A percentile compares a stretch with the other conserved stretches of the same genome.
Conservation (phyloP, 2,797 vertebrate species). For the Manis pentadactyla region DNA sequence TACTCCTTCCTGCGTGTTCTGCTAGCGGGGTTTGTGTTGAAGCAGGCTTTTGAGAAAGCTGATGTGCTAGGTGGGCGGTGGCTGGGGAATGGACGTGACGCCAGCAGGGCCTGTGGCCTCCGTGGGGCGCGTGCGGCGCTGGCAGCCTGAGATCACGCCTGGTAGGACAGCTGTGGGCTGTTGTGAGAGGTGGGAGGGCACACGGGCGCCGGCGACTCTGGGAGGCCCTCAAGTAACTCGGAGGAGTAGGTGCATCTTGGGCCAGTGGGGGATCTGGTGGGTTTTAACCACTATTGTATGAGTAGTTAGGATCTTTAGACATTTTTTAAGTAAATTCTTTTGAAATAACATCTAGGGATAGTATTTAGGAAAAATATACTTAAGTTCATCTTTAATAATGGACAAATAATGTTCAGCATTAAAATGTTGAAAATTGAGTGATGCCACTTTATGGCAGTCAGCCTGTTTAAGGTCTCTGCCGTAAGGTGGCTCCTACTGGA, state of each 20-base stretch:
- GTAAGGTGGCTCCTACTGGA: conserved; percentile 66
- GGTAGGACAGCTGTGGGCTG: no score
- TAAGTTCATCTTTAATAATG: background rate
- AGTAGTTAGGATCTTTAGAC: conserved; percentile 85
- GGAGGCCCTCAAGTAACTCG: no score
- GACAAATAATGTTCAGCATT: background rate
- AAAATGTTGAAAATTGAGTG: background rate
- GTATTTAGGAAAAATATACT: background rate
- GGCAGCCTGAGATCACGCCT: no score
- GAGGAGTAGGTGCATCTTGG: no score
- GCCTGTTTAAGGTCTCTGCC: conserved; percentile 68
- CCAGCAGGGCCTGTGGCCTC: no score
- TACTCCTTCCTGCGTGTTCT: background rate
- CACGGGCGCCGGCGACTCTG: no score
- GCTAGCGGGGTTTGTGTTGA: background rate
- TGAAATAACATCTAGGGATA: background rate
- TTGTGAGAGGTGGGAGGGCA: no score
- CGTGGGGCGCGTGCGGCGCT: no score
- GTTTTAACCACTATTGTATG: conserved; percentile 86
- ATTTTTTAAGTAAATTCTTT: conserved; percentile 84
- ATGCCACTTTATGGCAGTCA: conserved; percentile 51
- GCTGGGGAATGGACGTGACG: no score
- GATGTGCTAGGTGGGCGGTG: no score
- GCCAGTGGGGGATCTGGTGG: no score
- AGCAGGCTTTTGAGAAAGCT: background rate